Percentiles rank a stretch among this genome's conserved stretches.
These are phyloP conservation scores for Sebastes nivosus DNA, from an alignment of 2,797 vertebrate species.

Conservation along the genomic window DNA sequence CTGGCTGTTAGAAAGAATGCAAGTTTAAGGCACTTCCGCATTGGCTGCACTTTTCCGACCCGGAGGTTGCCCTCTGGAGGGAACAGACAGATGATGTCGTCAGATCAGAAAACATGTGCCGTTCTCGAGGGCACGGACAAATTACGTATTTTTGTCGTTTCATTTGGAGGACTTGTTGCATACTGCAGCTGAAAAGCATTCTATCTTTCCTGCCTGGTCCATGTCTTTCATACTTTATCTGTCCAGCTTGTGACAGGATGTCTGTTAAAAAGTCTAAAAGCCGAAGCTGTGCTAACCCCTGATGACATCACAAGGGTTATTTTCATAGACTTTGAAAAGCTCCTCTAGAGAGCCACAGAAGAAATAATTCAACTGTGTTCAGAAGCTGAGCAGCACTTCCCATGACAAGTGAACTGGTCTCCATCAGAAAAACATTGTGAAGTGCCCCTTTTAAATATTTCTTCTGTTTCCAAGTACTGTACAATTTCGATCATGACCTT, in stretches of 20 bases:
- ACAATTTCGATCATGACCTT: neutral
- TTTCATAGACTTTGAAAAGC: neutral
- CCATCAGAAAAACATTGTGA: fast-evolving
- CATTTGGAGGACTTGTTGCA: neutral
- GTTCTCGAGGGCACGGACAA: neutral
- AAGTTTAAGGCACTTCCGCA: no score
- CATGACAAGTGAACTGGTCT: no score
- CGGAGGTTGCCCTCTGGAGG: no score
- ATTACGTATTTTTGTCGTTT: neutral
- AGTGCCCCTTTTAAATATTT: neutral
- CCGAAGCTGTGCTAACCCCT: neutral
- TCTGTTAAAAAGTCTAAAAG: neutral
- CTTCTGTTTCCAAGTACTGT: neutral
- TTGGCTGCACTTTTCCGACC: no score
- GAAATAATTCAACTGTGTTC: neutral
- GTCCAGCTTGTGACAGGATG: neutral
- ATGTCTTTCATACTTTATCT: neutral
- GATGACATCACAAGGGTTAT: neutral
- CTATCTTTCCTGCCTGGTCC: neutral
- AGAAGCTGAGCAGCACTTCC: neutral
- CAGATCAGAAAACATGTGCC: neutral
- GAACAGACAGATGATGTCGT: neutral
- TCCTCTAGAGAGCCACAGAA: neutral
- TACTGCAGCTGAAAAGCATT: neutral
- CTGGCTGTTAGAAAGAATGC: fast-evolving